Base-by-base conservation (phyloP, 2,888 invertebrate species). In the Hyles lineata region DNA sequence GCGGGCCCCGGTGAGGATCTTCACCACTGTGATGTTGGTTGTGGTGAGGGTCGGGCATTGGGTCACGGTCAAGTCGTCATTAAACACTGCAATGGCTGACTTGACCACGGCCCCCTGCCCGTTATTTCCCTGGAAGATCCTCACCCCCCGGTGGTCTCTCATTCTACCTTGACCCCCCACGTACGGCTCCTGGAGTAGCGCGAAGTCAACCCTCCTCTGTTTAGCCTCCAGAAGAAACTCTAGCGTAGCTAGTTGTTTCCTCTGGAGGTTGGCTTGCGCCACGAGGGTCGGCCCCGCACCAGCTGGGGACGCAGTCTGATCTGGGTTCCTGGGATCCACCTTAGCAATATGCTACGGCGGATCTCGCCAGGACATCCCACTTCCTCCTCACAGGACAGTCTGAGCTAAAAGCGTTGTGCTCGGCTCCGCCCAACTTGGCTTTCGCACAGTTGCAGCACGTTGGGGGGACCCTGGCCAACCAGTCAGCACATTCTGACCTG, bases 331-430 rank as follows among this genome's bases (percentile, higher is more conserved):
- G 29, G 23, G 55, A 25, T n/a, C 32, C 6, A 35, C 35, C 35
- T 35, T 59, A 78, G 72, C 78, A 77, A 17, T 77, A 78, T 0
- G 74, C 73, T 19, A 75, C 70, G 1, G 72, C 52, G 0, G 77
- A 32, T 21, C 77, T 3, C 0, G 77, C 78, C 19, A 76, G 15
- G 4, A 15, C 21, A 0, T 77, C 76, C 76, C 75, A 74, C n/a
- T 19, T 62, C 0, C 32, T 1, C 4, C 74, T 25, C 0, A 75
- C 60, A 5, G 73, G 70, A 25, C 73, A 74, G 2, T 50, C 70
- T 3, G 1, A 0, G 69, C n/a, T 43, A 15, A 43, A 43, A 2
- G 43, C 43, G 11, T 43, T 43, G 43, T 43, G 43, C 15, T 43
- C 43, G 43, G 43, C 11, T 43, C 43, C 43, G 15, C 43, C 43